These are phyloP conservation scores for Drosophila equinoxialis DNA, from an alignment of 1,140 invertebrate genomes.

Conservation along the genomic window DNA sequence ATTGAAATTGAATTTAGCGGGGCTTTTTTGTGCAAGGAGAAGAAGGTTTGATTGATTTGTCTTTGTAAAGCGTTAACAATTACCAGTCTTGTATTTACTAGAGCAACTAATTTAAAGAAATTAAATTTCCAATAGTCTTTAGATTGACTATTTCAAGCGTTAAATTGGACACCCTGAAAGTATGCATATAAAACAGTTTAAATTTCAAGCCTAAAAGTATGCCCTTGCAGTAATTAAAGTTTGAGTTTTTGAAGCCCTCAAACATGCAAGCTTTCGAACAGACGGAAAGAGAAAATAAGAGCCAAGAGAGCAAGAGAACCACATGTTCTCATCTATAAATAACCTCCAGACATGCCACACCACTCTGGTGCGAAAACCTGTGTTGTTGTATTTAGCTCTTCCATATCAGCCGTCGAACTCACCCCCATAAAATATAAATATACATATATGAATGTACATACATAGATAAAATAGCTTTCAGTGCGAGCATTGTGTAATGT, in stretches of 20 bases:
- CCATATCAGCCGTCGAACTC: constrained; percentile 11
- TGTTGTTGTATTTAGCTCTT: constrained; percentile 33
- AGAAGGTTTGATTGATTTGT: neutral
- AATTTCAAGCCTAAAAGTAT: constrained; percentile 52
- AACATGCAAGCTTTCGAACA: constrained; percentile 46
- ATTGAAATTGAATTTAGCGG: constrained; percentile 61
- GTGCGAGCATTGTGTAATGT: constrained; percentile 14
- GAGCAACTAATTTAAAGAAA: too few species aligned
- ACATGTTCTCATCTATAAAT: constrained; percentile 54
- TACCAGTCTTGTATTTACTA: neutral
- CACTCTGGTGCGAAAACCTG: constrained; percentile 62
- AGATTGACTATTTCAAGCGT: too few species aligned
- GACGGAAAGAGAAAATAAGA: neutral
- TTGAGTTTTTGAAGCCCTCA: constrained; percentile 22
- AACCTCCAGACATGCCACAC: constrained; percentile 64
- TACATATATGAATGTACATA: too few species aligned
- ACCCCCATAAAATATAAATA: neutral
- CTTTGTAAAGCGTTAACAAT: neutral
- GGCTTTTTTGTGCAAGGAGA: neutral
- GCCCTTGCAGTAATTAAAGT: constrained; percentile 56
- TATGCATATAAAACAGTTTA: neutral
- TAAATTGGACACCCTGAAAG: neutral
- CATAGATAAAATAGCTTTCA: neutral
- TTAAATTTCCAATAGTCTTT: too few species aligned
- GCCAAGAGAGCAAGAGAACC: constrained; percentile 7